A percentile compares a stretch with the other conserved stretches of the same genome.
phyloP scores from a whole-genome alignment of 2,113 vertebrate genomes.

The Dunckerocampus dactyliophorus region DNA sequence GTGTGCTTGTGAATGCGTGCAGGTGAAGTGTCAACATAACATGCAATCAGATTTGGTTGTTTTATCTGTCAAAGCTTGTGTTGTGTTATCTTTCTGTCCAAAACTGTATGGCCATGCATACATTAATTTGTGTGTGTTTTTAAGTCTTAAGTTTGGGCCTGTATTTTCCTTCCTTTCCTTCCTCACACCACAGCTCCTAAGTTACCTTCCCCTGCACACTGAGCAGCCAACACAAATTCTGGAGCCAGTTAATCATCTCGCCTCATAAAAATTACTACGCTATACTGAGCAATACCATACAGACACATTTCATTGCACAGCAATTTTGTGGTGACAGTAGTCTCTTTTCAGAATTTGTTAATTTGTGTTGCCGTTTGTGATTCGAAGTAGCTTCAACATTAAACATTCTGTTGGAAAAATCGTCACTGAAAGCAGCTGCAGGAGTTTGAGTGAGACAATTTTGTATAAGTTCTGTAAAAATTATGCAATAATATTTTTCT shows the following conservation, averaged over 20 bases:
- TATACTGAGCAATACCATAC: neutral
- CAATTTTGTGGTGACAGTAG: neutral
- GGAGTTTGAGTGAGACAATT: too few species aligned
- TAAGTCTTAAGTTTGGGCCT: conserved; percentile 25
- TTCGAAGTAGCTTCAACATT: neutral
- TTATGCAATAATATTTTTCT: too few species aligned
- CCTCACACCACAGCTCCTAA: conserved; percentile 34
- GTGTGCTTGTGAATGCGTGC: neutral
- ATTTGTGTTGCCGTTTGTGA: neutral
- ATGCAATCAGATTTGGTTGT: neutral
- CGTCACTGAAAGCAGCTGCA: too few species aligned
- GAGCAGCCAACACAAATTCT: conserved; percentile 53
- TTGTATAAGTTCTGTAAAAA: too few species aligned
- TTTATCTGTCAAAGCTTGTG: conserved; percentile 2
- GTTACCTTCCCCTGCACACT: conserved; percentile 29
- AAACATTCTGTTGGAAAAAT: too few species aligned
- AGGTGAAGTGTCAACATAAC: conserved; percentile 2
- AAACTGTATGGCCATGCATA: conserved; percentile 11
- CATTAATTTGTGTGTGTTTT: conserved; percentile 28
- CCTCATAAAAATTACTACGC: neutral
- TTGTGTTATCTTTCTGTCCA: conserved; percentile 1
- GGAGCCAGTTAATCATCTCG: conserved; percentile 41
- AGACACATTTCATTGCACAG: neutral
- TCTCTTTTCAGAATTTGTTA: neutral
- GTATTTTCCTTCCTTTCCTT: conserved; percentile 54